phyloP scores from a whole-genome alignment of 2,888 invertebrate species.

The Cenopis cana region DNA sequence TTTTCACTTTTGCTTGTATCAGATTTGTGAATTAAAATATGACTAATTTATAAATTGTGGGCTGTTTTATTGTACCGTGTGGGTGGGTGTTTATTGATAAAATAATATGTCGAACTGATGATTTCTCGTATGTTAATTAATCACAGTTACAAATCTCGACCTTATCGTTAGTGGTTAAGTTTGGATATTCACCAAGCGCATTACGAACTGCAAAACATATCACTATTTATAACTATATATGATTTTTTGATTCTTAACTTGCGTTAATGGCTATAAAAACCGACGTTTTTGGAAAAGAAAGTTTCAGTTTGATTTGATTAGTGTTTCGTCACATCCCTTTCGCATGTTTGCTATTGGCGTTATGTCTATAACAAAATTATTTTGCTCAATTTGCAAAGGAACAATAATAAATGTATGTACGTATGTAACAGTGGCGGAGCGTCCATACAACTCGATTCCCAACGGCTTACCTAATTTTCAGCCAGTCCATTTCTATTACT shows the following conservation, averaged over 20 bases:
- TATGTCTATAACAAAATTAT: no score
- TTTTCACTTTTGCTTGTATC: constrained; percentile 19
- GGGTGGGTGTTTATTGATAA: constrained; percentile 41
- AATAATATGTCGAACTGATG: not conserved
- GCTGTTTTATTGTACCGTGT: constrained; percentile 48
- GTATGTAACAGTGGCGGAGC: no score
- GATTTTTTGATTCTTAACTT: no score
- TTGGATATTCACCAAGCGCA: not conserved
- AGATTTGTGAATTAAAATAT: constrained; percentile 53
- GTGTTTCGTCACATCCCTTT: not conserved
- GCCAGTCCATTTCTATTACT: no score
- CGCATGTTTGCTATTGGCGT: not conserved
- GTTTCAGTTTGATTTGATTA: constrained; percentile 9
- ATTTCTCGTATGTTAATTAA: not conserved
- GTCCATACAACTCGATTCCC: no score
- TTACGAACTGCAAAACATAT: not conserved
- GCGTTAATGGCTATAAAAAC: not conserved
- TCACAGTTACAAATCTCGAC: not conserved
- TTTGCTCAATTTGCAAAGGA: no score
- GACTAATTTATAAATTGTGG: constrained; percentile 46
- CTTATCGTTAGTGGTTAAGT: not conserved
- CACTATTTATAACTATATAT: constrained; percentile 10
- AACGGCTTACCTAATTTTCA: no score
- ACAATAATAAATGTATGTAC: no score
- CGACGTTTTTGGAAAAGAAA: constrained; percentile 31